Percentiles rank a stretch among this genome's conserved stretches.
These are phyloP conservation scores for Paralinhomoeus sp. DNA, from an alignment of 2,888 invertebrate species.

Conservation along the genomic window DNA sequence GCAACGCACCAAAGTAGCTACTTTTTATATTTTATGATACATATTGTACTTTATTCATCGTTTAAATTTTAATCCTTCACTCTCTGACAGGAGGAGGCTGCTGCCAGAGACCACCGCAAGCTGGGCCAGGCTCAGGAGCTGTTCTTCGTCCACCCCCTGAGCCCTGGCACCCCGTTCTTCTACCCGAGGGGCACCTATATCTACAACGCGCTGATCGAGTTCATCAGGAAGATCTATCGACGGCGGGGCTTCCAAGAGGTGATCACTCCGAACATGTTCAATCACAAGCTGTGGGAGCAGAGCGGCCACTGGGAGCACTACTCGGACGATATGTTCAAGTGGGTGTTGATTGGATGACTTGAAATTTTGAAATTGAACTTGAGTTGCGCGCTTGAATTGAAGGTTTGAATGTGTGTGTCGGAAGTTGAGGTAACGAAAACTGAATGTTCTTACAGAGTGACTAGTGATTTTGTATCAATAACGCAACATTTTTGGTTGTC, in stretches of 20 bases:
- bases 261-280: slow-evolving; percentile 81
- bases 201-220: slow-evolving; percentile 71
- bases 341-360: no score
- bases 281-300: slow-evolving; percentile 80
- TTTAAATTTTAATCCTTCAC: no score
- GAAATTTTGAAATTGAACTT: no score
- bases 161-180: slow-evolving; percentile 95
- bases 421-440: no score
- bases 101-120: slow-evolving; percentile 23
- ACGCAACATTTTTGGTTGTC: no score
- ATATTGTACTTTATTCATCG: no score
- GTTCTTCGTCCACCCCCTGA: slow-evolving; percentile 92
- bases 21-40: no score
- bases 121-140: slow-evolving; percentile 64
- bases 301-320: slow-evolving; percentile 98
- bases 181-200: slow-evolving; percentile 85
- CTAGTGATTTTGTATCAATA: no score
- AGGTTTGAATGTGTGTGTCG: no score
- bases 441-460: no score
- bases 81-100: slow-evolving; percentile 25
- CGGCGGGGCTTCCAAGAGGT: slow-evolving; percentile 83
- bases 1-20: no score
- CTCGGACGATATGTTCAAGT: slow-evolving; percentile 35
- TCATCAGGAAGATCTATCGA: slow-evolving; percentile 58
- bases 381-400: no score